Evolutionary conservation across 2,888 invertebrate genomes (phyloP), one percentile per base, ranked within the genome.

Genomic region (Muscina levida): DNA sequence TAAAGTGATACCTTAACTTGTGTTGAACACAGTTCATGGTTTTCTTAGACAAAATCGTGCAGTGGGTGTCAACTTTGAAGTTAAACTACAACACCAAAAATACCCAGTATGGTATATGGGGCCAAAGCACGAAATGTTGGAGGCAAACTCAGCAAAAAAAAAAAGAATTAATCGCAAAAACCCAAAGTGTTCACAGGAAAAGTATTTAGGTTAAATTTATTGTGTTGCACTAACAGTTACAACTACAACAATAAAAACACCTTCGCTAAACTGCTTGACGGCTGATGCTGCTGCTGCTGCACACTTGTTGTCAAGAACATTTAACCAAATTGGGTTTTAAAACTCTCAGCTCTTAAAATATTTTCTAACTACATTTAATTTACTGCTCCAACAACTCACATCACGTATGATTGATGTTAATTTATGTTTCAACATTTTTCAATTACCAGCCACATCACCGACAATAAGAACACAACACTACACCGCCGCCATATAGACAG

Each of bases 61-160:
- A 59, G 77, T 81, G 77, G 81, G 81, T 81, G 81, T 81, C 81
- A 81, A 72, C 62, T 77, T 37, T 26, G 67, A 74, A 71, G 44
- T 31, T 8, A 17, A 70, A 11, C 13, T 46, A 44, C 8, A 48
- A 67, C 48, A 68, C 13, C 1, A 53, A 19, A 59, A 15, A 17
- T 59, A 53, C 13, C 17, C 11, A 6, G 46, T 3, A 46, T 46
- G 4, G 19, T 51, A 51, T 13, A 51, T 1, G 3, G 22, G n/a
- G n/a, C n/a, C 6, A 51, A 59, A 67, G 71, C 74, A 79, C 74
- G 79, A 79, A 59, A 26, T 57, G 22, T 42, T 57, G 37, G 53
- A 65, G n/a, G n/a, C n/a, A n/a, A n/a, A n/a, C n/a, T n/a, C n/a
- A n/a, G n/a, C n/a, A n/a, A n/a, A n/a, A n/a, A n/a, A n/a, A n/a